Evolutionary conservation across 2,888 invertebrate species (phyloP), one percentile per base, ranked within the genome.

Genomic region (Caenorhabditis panamensis): DNA sequence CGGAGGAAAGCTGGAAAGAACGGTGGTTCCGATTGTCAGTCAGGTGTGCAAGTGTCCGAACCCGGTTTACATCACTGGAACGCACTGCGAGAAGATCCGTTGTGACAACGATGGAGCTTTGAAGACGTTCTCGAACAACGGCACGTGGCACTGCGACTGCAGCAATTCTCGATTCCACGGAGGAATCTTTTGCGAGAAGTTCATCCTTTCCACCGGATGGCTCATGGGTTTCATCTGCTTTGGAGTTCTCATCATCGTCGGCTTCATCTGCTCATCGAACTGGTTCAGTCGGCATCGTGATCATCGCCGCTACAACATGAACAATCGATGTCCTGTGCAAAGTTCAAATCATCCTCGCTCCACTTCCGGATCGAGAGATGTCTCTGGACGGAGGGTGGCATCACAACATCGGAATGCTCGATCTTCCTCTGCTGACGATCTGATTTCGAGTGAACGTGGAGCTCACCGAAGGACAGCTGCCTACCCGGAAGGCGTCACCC

Each of bases 61-160:
- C 73, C 87, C 89, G 16, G 67, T 77, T 8, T 88, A 80, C 61
- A 88, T 90, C 28, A 64, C 82, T 9, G 90, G 90, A 8, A 71
- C 71, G 9, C 87, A 89, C 67, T 90, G 90, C 67, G 87, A 90
- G 62, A 75, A 71, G 13, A 72, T 89, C 18, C 58, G 59, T 4
- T 90, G 90, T 64, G 73, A 81, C 47, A 84, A 89, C 59, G 76
- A 81, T 6, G 89, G 87, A 13, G 56, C 47, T 0, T 67, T 85
- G n/a, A 22, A 72, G 3, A 63, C 37, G 5, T 69, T 82, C 37
- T 69, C 77, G 9, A 82, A 78, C 49, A 66, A 72, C n/a, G n/a
- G n/a, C 22, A 78, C 63, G n/a, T 85, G 84, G 82, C 16, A 54
- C 26, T 88, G 88, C 63, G 82, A 84, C 61, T 88, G 88, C 58